Base-by-base conservation (phyloP, 92 coral and sea anemone species). In the Porites divaricata region DNA sequence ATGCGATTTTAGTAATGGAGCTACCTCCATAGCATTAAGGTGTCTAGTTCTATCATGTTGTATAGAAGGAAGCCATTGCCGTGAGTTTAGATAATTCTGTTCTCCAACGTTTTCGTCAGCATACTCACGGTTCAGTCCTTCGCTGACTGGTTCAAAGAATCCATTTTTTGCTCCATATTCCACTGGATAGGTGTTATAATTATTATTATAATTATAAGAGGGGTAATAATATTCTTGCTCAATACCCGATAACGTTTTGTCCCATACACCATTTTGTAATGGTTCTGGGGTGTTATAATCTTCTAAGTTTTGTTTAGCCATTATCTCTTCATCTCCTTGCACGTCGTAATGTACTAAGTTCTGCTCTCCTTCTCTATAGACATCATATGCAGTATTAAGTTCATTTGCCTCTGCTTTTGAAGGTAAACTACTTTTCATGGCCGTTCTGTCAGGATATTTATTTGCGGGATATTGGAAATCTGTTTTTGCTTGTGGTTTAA, bases 191-290 rank as follows among this genome's bases (percentile, higher is more conserved):
- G 68, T 12, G 2, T 69, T 19, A 20, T 80, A 68, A 5, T 9
- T 15, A n/a, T 49, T 51, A 56, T 56, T 56, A 45, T 80, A 80
- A 0, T 0, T 22, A 80, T 80, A 69, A 20, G 76, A 53, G 45
- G 76, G 85, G 22, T 69, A 56, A 15, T 26, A 80, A 26, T 80
- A 80, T 2, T 70, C 67, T 2, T 66, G 68, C 4, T 70, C 85
- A 35, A 14, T 5, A 16, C 35, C 9, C 15, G 26, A 41, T 26
- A 15, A 11, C 16, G 12, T 14, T 6, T 67, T 35, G 67, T 20
- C 25, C 75, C 65, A 68, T 41, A 10, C 11, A 51, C 4, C n/a
- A 67, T 79, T 57, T 48, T 77, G 59, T 23, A 45, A 2, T 66
- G 52, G 50, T 48, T 68, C 68, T 70, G 76, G 57, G 9, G 14